Percentiles rank a stretch among this genome's conserved stretches.
Evolutionary conservation across 2,797 vertebrate species (phyloP).

Genomic region (Chiroxiphia lanceolata): DNA sequence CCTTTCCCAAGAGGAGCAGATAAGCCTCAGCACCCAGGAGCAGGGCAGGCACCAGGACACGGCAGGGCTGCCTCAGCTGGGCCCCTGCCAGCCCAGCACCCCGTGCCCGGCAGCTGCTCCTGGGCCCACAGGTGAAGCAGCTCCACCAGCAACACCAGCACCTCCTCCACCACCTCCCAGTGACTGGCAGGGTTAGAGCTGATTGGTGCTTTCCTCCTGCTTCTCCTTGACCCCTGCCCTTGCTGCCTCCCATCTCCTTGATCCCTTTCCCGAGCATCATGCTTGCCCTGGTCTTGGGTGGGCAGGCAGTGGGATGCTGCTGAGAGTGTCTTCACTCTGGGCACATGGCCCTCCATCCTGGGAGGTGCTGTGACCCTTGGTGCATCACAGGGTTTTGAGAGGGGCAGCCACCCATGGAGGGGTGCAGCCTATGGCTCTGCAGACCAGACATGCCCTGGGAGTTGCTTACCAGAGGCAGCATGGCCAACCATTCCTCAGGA

Average conservation of each 20-base stretch:
- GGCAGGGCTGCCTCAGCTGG: not conserved
- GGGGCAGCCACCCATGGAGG: not conserved
- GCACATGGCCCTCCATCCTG: too few relatives aligned
- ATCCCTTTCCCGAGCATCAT: not conserved
- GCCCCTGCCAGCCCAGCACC: not conserved
- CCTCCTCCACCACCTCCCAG: not conserved
- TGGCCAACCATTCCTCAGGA: not conserved
- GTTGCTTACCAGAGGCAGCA: not conserved
- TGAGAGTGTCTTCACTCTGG: not conserved
- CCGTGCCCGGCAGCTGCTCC: fast-evolving
- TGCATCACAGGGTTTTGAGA: not conserved
- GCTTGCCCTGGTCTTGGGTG: not conserved
- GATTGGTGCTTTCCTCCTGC: not conserved
- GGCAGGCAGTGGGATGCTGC: not conserved
- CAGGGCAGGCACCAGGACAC: fast-evolving
- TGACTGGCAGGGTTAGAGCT: not conserved
- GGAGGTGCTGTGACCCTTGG: not conserved
- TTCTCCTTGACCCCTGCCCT: not conserved
- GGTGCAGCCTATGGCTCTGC: not conserved
- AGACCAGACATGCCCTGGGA: not conserved
- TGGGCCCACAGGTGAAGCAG: fast-evolving
- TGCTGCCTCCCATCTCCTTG: not conserved
- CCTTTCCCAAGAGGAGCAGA: not conserved
- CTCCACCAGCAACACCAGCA: not conserved
- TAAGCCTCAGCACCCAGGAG: not conserved